Percentiles rank a stretch among this genome's conserved stretches.
Evolutionary conservation across 2,888 invertebrate genomes (phyloP).

Genomic region (Pseudococcus viburni): DNA sequence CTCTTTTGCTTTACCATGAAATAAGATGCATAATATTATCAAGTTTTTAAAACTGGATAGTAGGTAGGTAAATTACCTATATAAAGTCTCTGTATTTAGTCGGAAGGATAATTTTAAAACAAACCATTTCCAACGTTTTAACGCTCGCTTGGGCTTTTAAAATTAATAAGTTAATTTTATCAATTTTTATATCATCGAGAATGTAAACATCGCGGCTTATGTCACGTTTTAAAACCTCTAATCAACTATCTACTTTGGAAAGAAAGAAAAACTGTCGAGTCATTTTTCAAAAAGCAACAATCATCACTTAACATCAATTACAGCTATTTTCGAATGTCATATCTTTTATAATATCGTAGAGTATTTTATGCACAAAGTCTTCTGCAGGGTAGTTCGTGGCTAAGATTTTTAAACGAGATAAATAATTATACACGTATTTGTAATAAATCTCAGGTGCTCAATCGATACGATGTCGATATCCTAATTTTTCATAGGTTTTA

Average conservation of each 20-base stretch:
- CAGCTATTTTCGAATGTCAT: conserved; percentile 32
- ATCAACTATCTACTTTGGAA: conserved; percentile 36
- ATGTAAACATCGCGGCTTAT: conserved; percentile 34
- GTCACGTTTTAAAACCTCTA: conserved; percentile 41
- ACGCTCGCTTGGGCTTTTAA: background rate
- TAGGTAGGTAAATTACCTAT: background rate
- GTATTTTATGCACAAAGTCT: background rate
- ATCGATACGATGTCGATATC: background rate
- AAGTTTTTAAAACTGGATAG: background rate
- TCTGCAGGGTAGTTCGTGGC: conserved; percentile 20
- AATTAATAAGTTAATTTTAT: conserved; percentile 44
- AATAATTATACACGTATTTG: conserved; percentile 1
- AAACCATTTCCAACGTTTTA: background rate
- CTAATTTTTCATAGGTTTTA: background rate
- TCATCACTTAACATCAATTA: conserved; percentile 49
- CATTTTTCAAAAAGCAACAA: conserved; percentile 35
- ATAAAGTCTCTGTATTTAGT: background rate
- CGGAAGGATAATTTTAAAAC: conserved; percentile 15
- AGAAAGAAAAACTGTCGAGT: conserved; percentile 17
- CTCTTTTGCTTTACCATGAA: background rate
- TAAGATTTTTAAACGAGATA: conserved; percentile 7
- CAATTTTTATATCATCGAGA: conserved; percentile 26
- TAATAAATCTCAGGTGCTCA: conserved; percentile 1
- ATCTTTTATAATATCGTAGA: conserved; percentile 8
- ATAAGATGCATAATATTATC: background rate